Evolutionary conservation across 2,797 vertebrate genomes (phyloP).

Genomic region (Clarias laeviceps): DNA sequence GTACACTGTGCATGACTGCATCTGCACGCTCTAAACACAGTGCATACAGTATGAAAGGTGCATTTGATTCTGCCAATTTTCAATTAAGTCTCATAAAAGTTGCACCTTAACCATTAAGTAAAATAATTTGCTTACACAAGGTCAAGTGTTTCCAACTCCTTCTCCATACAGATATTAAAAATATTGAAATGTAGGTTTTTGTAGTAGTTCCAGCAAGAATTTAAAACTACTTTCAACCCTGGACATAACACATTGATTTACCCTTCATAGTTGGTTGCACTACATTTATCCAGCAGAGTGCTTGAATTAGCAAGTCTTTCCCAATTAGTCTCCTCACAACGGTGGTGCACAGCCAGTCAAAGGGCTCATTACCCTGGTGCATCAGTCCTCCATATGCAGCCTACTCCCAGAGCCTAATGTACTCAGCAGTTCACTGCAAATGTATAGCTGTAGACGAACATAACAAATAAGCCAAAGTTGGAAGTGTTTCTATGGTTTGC

Average conservation of each 20-base stretch:
- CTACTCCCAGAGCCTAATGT: constrained; percentile 33
- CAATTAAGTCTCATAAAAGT: too few species aligned
- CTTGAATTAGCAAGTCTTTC: constrained; percentile 80
- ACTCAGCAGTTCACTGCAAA: constrained; percentile 38
- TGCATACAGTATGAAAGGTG: too few species aligned
- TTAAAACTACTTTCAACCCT: too few species aligned
- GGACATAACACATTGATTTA: constrained; percentile 78
- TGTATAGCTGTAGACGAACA: constrained; percentile 1
- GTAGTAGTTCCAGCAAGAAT: too few species aligned
- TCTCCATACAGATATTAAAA: too few species aligned
- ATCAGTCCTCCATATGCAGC: constrained; percentile 59
- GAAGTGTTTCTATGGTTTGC: constrained; percentile 5
- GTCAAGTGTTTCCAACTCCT: too few species aligned
- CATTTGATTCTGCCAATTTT: too few species aligned
- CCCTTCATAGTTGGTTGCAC: constrained; percentile 81
- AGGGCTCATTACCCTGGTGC: constrained; percentile 78
- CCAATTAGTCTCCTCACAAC: constrained; percentile 83
- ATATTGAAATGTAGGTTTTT: too few species aligned
- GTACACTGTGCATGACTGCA: too few species aligned
- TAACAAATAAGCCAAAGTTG: not conserved
- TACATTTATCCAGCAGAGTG: constrained; percentile 80
- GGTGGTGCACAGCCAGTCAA: constrained; percentile 79
- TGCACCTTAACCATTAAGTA: too few species aligned
- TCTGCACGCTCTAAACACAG: too few species aligned
- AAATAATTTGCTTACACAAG: too few species aligned